Evolutionary conservation across 64 coral and sea anemone species (phyloP), one percentile per base, ranked within the genome.

Genomic region (Stichodactyla mertensii): DNA sequence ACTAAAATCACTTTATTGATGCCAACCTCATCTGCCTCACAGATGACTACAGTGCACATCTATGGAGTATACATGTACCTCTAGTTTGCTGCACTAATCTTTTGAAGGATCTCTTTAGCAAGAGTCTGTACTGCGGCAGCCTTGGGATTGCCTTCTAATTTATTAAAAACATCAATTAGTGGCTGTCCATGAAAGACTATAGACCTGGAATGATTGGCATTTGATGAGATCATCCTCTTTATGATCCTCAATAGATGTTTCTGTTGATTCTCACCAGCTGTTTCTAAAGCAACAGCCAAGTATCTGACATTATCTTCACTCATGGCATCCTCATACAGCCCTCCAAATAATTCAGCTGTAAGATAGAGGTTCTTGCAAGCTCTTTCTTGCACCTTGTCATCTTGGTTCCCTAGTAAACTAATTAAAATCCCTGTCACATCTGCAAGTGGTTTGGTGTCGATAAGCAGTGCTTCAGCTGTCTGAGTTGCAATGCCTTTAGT

Each of bases 241-340:
- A 99, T 74, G 61, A 99, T 91, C 57, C 97, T 89, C 31, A 99
- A 86, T 20, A 99, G 83, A 6, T 99, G 97, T 51, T 99, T 99
- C 53, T 91, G 91, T 70, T 89, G 88, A 55, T 95, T 95, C 18
- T 79, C 18, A 74, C 95, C 97, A 52, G 86, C 54, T 13, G 83
- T 64, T 10, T 24, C 31, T 36, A 99, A 88, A 27, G 97, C 97
- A 51, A 90, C 93, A 3, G 97, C 90, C 52, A 99, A 93, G 80
- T 82, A 92, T 19, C 85, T 70, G 12, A 95, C 78, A 53, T 95
- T 99, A 5, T 90, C 88, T 10, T 61, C n/a, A 77, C 93, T 99
- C 85, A 95, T 92, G 19, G 85, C 81, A 53, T 99, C 97, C 56
- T 95, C 86, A 36, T 91, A 92, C 10, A 88, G 89, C 16, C 97